Evolutionary conservation across 2,888 invertebrate species (phyloP).

Genomic region (Chrysopilus asiliformis): DNA sequence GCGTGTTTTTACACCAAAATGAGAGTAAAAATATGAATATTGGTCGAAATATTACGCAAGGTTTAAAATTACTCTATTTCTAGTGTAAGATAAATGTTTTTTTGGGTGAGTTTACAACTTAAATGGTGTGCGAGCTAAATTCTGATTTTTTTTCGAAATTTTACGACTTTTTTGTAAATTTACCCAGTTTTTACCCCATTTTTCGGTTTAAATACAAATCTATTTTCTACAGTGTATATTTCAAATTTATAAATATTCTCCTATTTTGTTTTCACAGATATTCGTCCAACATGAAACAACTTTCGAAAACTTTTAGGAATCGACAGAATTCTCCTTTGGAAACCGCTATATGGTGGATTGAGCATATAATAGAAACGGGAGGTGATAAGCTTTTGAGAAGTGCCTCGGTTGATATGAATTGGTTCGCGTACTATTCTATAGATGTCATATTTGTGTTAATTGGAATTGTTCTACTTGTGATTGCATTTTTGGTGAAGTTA

Average conservation of each 20-base stretch:
- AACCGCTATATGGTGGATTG: conserved; percentile 45
- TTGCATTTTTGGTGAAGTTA: neutral
- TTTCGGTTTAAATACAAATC: too few relatives aligned
- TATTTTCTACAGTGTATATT: too few relatives aligned
- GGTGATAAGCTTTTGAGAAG: conserved; percentile 13
- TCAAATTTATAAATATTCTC: neutral
- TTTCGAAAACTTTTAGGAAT: conserved; percentile 42
- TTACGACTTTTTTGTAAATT: conserved; percentile 1
- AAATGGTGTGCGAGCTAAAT: too few relatives aligned
- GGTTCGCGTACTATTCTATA: conserved; percentile 30
- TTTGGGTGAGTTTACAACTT: too few relatives aligned
- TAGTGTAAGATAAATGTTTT: too few relatives aligned
- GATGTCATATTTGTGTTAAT: conserved; percentile 20
- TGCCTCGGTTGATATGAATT: conserved; percentile 24
- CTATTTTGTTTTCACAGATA: conserved; percentile 18
- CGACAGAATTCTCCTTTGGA: conserved; percentile 41
- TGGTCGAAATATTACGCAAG: too few relatives aligned
- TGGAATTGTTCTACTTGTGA: neutral
- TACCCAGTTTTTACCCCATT: too few relatives aligned
- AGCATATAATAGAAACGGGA: conserved; percentile 38
- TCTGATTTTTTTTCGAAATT: too few relatives aligned
- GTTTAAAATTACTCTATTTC: too few relatives aligned
- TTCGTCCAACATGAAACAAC: conserved; percentile 28
- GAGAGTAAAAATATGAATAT: too few relatives aligned
- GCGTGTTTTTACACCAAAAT: too few relatives aligned